A percentile compares a stretch with the other conserved stretches of the same genome.
These are phyloP conservation scores for Cyphomyrmex costatus DNA, from an alignment of 1,140 invertebrate genomes.

Conservation along the genomic window DNA sequence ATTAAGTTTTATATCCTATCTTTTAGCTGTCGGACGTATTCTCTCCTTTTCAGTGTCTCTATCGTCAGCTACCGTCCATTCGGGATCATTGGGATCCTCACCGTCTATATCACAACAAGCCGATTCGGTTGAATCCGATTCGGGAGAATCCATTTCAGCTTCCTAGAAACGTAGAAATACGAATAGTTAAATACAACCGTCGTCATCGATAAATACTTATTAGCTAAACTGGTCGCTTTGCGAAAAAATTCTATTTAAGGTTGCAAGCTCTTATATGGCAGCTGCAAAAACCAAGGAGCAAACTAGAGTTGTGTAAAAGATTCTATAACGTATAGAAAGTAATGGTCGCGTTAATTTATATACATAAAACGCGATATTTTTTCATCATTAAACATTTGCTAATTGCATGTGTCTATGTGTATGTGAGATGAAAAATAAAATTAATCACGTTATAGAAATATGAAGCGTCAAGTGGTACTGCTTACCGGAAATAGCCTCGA, in stretches of 20 bases:
- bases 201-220: conserved; percentile 11
- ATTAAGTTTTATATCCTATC: conserved; percentile 84
- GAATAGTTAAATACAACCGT: conserved; percentile 56
- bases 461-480: conserved; percentile 75
- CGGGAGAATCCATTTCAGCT: conserved; percentile 84
- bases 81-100: conserved; percentile 94
- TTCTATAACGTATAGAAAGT: conserved; percentile 62
- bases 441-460: conserved; percentile 67
- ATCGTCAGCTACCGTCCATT: conserved; percentile 89
- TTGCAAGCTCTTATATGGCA: conserved; percentile 65
- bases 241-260: conserved; percentile 66
- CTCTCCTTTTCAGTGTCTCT: conserved; percentile 85
- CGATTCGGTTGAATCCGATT: conserved; percentile 89
- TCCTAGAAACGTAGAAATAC: conserved; percentile 80
- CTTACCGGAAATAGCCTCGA: conserved; percentile 76
- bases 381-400: conserved; percentile 53
- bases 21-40: conserved; percentile 86
- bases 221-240: conserved; percentile 57
- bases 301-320: conserved; percentile 61
- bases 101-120: conserved; percentile 88
- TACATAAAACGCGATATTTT: conserved; percentile 42
- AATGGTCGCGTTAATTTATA: conserved; percentile 48
- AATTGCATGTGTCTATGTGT: conserved; percentile 58
- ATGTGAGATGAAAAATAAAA: conserved; percentile 67
- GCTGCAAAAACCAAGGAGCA: conserved; percentile 69